Conservation (phyloP, 1,140 invertebrate genomes). For the Drosophila ficusphila region DNA sequence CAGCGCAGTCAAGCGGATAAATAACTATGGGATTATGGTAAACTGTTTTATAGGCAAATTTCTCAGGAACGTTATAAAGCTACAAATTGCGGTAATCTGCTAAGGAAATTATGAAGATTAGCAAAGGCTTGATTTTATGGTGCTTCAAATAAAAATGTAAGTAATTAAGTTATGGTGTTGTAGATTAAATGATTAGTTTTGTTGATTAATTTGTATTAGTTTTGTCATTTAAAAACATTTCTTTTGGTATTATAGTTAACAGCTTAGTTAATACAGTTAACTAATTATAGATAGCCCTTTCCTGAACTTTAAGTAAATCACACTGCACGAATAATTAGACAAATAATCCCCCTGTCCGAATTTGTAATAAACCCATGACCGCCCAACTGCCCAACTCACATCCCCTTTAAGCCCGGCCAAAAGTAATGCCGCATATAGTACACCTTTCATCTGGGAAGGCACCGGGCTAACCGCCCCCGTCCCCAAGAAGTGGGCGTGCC, state of each 20-base stretch:
- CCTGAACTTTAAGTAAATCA: neutral
- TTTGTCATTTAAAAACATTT: too few relatives aligned
- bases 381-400: neutral
- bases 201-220: too few relatives aligned
- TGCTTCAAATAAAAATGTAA: too few relatives aligned
- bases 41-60: too few relatives aligned
- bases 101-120: too few relatives aligned
- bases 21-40: neutral
- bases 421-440: neutral
- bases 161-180: too few relatives aligned
- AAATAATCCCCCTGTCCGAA: slow-evolving; percentile 22
- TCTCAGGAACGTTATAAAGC: too few relatives aligned
- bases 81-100: too few relatives aligned
- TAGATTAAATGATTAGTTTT: too few relatives aligned
- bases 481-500: slow-evolving; percentile 64
- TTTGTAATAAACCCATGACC: slow-evolving; percentile 30
- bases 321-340: slow-evolving; percentile 4
- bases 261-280: neutral
- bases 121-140: too few relatives aligned
- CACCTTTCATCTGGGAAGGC: slow-evolving; percentile 1
- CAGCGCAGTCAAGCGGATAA: slow-evolving; percentile 23
- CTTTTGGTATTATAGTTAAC: too few relatives aligned
- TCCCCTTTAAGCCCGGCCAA: slow-evolving; percentile 12
- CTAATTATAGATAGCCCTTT: neutral
- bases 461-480: neutral